Evolutionary conservation across 2,113 vertebrate genomes (phyloP).

Genomic region (Hyla sarda): DNA sequence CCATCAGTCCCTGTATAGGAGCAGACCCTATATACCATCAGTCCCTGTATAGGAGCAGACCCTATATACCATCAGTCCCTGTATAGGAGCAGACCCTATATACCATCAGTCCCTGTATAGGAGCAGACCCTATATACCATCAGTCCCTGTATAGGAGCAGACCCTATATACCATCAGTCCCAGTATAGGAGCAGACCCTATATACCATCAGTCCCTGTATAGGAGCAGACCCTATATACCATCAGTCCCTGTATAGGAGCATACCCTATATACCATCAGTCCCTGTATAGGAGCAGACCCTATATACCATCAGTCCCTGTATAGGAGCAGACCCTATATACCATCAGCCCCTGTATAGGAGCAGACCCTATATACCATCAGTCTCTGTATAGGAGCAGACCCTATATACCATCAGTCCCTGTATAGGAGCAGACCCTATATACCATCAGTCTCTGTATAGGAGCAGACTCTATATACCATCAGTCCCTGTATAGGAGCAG

Average conservation of each 20-base stretch:
- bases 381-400: background rate
- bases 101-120: too few relatives aligned
- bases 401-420: background rate
- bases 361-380: background rate
- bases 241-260: background rate
- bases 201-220: background rate
- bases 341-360: background rate
- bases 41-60: too few relatives aligned
- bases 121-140: background rate
- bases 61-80: too few relatives aligned
- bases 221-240: background rate
- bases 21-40: too few relatives aligned
- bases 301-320: too few relatives aligned
- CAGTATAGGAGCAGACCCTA: background rate
- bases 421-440: too few relatives aligned
- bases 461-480: background rate
- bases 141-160: background rate
- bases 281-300: too few relatives aligned
- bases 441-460: too few relatives aligned
- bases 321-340: too few relatives aligned
- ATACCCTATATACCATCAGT: too few relatives aligned
- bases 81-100: too few relatives aligned
- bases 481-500: background rate
- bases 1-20: too few relatives aligned
- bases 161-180: background rate